These are phyloP conservation scores for Ganaspis sp. DNA, from an alignment of 1,140 invertebrate genomes.

Conservation along the genomic window DNA sequence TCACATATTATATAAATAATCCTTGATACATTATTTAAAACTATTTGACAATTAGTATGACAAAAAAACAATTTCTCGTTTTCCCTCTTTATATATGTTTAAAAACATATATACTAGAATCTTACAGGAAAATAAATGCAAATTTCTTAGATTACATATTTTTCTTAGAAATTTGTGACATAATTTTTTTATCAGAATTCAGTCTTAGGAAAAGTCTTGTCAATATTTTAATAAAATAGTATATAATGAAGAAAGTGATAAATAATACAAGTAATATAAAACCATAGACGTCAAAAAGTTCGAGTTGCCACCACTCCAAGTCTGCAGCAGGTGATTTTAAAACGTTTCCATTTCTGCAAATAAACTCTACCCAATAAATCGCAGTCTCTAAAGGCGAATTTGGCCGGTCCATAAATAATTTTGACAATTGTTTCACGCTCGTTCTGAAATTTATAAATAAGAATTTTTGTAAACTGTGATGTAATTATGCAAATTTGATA, in stretches of 20 bases:
- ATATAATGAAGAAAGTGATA: not conserved
- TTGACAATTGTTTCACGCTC: slow-evolving; percentile 66
- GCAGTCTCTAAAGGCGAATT: slow-evolving; percentile 66
- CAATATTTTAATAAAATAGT: slow-evolving; percentile 15
- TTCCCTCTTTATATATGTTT: no score
- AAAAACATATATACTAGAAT: no score
- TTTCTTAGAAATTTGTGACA: not conserved
- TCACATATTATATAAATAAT: no score
- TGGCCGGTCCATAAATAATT: slow-evolving; percentile 69
- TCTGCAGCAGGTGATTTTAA: slow-evolving; percentile 64
- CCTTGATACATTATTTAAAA: no score
- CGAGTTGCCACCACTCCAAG: slow-evolving; percentile 70
- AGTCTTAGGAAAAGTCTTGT: not conserved
- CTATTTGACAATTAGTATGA: no score
- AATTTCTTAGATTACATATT: not conserved
- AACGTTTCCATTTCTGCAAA: slow-evolving; percentile 68
- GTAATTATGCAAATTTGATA: no score
- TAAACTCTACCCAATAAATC: slow-evolving; percentile 75
- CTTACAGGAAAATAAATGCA: no score
- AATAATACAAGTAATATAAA: slow-evolving; percentile 40
- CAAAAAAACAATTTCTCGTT: no score
- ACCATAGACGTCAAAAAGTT: slow-evolving; percentile 68
- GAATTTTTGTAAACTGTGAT: no score
- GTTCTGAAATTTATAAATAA: slow-evolving; percentile 46
- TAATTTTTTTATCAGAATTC: not conserved